Percentiles rank a stretch among this genome's conserved stretches.
Evolutionary conservation across 2,888 invertebrate genomes (phyloP).

Genomic region (Andrena bicolor): DNA sequence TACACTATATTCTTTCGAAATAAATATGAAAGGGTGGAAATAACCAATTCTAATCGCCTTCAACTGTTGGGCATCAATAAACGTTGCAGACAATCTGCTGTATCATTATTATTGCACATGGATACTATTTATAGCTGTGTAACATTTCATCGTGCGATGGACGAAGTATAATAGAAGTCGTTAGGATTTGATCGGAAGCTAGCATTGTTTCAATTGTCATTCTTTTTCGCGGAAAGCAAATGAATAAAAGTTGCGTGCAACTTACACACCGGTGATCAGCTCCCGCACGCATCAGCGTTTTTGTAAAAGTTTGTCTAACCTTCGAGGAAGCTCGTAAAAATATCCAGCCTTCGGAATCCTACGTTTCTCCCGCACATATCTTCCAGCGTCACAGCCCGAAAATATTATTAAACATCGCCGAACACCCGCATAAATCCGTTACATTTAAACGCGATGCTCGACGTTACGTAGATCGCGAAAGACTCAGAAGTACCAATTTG

Average conservation of each 20-base stretch:
- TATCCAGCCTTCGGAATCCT: background rate
- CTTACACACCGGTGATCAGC: conserved; percentile 17
- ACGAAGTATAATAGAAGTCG: too few species aligned
- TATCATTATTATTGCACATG: background rate
- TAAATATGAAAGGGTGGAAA: background rate
- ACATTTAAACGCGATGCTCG: conserved; percentile 35
- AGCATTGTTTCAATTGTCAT: background rate
- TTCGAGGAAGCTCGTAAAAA: conserved; percentile 10
- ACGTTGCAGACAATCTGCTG: background rate
- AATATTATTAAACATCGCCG: conserved; percentile 14
- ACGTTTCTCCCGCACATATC: background rate
- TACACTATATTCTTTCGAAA: background rate
- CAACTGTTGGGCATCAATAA: background rate
- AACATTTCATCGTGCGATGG: background rate
- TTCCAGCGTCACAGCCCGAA: background rate
- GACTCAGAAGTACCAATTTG: conserved; percentile 48
- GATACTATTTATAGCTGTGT: background rate
- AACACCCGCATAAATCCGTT: background rate
- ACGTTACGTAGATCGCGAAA: conserved; percentile 3
- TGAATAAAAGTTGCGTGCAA: background rate
- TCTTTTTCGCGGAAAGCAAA: background rate
- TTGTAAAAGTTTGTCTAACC: conserved; percentile 28
- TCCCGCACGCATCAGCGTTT: background rate
- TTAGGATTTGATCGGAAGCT: too few species aligned
- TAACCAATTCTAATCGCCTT: background rate